Evolutionary conservation across 2,113 vertebrate species (phyloP).

Genomic region (Vidua macroura): DNA sequence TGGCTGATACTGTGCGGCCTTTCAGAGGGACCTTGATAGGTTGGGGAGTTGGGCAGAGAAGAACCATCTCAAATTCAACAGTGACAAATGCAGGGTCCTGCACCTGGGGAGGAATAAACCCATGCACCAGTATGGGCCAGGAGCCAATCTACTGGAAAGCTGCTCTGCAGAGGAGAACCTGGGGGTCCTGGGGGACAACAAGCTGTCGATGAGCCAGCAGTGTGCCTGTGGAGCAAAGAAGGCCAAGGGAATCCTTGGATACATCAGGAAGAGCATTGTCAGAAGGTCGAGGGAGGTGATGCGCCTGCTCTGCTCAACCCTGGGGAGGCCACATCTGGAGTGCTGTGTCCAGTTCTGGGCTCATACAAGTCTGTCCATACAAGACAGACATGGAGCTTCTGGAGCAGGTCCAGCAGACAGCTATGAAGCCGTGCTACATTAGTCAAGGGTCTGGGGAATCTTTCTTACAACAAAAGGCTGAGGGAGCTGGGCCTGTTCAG

Average conservation of each 20-base stretch:
- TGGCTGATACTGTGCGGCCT: neutral
- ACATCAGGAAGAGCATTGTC: neutral
- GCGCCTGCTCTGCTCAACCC: fast-evolving
- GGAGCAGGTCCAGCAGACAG: neutral
- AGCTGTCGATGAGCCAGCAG: neutral
- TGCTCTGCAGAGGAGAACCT: neutral
- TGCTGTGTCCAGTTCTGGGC: neutral
- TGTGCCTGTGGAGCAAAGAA: neutral
- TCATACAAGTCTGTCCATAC: neutral
- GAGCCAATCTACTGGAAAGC: neutral
- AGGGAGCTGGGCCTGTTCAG: neutral
- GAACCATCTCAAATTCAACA: neutral
- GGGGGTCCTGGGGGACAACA: neutral
- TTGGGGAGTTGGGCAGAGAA: neutral
- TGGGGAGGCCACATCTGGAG: neutral
- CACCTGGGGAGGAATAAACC: neutral
- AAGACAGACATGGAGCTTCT: neutral
- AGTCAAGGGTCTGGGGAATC: neutral
- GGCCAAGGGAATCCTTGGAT: neutral
- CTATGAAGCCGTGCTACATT: neutral
- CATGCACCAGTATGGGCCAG: neutral
- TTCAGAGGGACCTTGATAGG: neutral
- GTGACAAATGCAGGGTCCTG: neutral
- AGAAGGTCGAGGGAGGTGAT: neutral
- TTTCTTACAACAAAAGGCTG: neutral